Conservation (phyloP, 2,888 invertebrate genomes). For the Himalopsyche kuldschensis region DNA sequence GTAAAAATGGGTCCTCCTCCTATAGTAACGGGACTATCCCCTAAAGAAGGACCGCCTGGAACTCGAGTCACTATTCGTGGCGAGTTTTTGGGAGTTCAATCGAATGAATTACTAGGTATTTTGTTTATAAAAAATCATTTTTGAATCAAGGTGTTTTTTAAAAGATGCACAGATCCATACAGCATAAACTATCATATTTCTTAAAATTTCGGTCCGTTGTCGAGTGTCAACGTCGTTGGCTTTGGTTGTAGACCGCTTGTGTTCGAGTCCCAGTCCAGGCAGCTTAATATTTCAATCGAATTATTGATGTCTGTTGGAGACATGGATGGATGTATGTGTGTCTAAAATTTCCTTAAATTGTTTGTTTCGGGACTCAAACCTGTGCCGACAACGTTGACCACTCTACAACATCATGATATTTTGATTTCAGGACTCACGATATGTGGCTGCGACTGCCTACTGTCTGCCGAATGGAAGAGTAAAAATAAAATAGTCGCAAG, state of each 20-base stretch:
- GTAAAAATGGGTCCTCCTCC: conserved; percentile 73
- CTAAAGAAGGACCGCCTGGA: conserved; percentile 97
- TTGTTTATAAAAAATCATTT: conserved; percentile 4
- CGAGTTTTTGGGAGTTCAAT: conserved; percentile 87
- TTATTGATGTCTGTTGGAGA: too few relatives aligned
- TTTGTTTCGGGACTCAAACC: too few relatives aligned
- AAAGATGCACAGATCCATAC: neutral
- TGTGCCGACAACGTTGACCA: too few relatives aligned
- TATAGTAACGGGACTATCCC: conserved; percentile 94
- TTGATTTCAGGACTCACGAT: conserved; percentile 79
- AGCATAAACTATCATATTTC: too few relatives aligned
- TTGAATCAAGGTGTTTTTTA: neutral
- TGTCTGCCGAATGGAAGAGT: conserved; percentile 98
- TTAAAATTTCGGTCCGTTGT: too few relatives aligned
- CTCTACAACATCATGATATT: neutral
- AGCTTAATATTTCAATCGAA: too few relatives aligned
- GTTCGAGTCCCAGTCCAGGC: too few relatives aligned
- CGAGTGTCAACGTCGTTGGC: too few relatives aligned
- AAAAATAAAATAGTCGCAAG: conserved; percentile 95
- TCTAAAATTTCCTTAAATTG: too few relatives aligned
- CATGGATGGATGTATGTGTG: too few relatives aligned
- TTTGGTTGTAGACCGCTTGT: too few relatives aligned
- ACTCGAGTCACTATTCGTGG: conserved; percentile 93
- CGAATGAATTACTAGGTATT: conserved; percentile 83
- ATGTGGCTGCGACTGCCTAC: conserved; percentile 91